Conservation (phyloP, 2,888 invertebrate genomes). For the Calameuta filiformis region DNA sequence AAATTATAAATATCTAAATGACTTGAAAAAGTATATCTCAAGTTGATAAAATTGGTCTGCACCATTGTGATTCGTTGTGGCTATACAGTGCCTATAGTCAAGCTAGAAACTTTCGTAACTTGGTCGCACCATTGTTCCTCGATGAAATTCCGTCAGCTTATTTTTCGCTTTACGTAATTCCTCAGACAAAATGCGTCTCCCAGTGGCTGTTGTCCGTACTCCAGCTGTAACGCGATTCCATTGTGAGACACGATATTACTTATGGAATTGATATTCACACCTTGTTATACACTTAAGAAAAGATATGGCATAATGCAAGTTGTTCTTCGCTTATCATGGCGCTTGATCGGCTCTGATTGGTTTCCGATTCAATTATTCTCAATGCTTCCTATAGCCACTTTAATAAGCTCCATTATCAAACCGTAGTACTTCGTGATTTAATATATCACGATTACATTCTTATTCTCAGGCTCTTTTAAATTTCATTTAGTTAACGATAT, state of each 20-base stretch:
- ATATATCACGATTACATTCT: neutral
- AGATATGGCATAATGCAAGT: neutral
- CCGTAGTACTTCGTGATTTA: neutral
- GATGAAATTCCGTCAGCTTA: slow-evolving; percentile 25
- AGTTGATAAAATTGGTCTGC: neutral
- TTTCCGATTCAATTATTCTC: neutral
- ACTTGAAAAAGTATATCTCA: neutral
- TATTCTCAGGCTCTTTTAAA: neutral
- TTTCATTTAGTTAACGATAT: neutral
- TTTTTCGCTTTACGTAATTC: slow-evolving; percentile 30
- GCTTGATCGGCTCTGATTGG: neutral
- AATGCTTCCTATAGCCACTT: neutral
- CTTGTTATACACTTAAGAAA: neutral
- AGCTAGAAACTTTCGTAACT: neutral
- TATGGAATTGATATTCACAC: neutral
- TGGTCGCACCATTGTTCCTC: slow-evolving; percentile 33
- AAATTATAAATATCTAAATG: neutral
- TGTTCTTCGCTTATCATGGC: neutral
- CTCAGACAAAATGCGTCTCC: slow-evolving; percentile 8
- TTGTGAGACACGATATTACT: neutral
- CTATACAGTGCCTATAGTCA: neutral
- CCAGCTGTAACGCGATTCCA: neutral
- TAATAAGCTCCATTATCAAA: neutral
- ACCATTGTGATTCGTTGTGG: neutral
- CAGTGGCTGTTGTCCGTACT: neutral